These are phyloP conservation scores for Ischnus inquisitorius DNA, from an alignment of 2,888 invertebrate species.

Conservation along the genomic window DNA sequence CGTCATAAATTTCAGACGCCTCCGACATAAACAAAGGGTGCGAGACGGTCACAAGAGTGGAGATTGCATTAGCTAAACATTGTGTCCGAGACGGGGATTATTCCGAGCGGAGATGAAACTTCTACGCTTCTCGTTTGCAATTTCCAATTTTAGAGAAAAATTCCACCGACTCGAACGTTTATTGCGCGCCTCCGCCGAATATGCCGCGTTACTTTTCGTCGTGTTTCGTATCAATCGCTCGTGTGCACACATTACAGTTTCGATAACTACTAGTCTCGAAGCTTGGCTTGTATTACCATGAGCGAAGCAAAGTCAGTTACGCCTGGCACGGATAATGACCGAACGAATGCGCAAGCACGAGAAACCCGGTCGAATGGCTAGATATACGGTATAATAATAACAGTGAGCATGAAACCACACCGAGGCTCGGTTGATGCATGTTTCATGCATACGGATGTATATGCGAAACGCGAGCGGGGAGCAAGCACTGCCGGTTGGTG, in stretches of 20 bases:
- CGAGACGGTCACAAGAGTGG: constrained; percentile 63
- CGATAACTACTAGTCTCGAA: constrained; percentile 43
- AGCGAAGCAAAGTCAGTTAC: constrained; percentile 42
- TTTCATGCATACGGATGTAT: constrained; percentile 48
- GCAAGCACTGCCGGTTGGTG: constrained; percentile 37
- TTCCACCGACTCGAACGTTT: background rate
- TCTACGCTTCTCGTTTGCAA: background rate
- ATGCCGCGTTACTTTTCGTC: background rate
- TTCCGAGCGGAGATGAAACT: constrained; percentile 3
- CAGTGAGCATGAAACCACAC: constrained; percentile 43
- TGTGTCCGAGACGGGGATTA: constrained; percentile 44
- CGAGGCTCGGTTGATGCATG: constrained; percentile 27
- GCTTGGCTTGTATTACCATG: constrained; percentile 50
- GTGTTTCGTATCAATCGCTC: constrained; percentile 6
- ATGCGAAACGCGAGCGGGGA: constrained; percentile 25
- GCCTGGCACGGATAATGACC: constrained; percentile 62
- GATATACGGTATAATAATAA: constrained; percentile 40
- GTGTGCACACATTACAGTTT: constrained; percentile 17
- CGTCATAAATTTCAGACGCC: constrained; percentile 75
- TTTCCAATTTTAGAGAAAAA: constrained; percentile 40
- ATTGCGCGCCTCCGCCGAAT: background rate
- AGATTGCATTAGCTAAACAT: constrained; percentile 77
- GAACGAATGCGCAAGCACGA: constrained; percentile 45
- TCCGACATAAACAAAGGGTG: constrained; percentile 75
- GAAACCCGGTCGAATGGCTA: constrained; percentile 7